A percentile compares a stretch with the other conserved stretches of the same genome.
phyloP scores from a whole-genome alignment of 2,888 invertebrate genomes.

The Synanthedon vespiformis region DNA sequence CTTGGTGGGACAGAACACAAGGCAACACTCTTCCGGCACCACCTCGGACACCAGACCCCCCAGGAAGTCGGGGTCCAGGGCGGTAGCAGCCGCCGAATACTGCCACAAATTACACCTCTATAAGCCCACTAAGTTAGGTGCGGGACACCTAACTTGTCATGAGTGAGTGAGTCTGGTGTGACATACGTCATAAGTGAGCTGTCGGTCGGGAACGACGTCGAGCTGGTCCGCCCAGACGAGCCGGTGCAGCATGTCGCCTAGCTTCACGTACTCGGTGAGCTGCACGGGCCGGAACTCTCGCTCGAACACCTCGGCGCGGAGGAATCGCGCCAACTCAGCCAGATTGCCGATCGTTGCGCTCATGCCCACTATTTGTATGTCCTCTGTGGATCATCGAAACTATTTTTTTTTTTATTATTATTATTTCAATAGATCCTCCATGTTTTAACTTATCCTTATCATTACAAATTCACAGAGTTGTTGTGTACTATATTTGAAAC shows the following conservation, averaged over 20 bases:
- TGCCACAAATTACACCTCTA: constrained; percentile 20
- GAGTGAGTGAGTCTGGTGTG: too few relatives aligned
- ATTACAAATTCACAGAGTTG: too few relatives aligned
- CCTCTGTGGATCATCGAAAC: constrained; percentile 20
- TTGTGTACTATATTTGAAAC: too few relatives aligned
- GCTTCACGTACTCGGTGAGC: constrained; percentile 85
- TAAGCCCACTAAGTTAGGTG: not conserved
- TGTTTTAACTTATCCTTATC: too few relatives aligned
- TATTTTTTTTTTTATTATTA: not conserved
- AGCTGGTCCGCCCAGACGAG: constrained; percentile 29
- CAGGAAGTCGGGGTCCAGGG: constrained; percentile 83
- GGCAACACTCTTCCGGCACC: constrained; percentile 81
- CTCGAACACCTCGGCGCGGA: constrained; percentile 84
- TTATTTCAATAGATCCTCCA: not conserved
- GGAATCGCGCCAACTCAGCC: constrained; percentile 81
- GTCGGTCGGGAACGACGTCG: constrained; percentile 33
- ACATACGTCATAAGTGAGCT: constrained; percentile 42
- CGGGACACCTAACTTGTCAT: not conserved
- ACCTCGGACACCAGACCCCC: constrained; percentile 85
- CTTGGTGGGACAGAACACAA: constrained; percentile 94
- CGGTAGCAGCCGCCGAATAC: constrained; percentile 72
- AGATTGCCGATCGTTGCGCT: constrained; percentile 97
- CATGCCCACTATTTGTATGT: constrained; percentile 93
- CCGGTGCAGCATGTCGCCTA: constrained; percentile 63
- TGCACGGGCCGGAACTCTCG: constrained; percentile 91